Evolutionary conservation across 2,888 invertebrate species (phyloP), one percentile per base, ranked within the genome.

Genomic region (Entomobrya proxima): DNA sequence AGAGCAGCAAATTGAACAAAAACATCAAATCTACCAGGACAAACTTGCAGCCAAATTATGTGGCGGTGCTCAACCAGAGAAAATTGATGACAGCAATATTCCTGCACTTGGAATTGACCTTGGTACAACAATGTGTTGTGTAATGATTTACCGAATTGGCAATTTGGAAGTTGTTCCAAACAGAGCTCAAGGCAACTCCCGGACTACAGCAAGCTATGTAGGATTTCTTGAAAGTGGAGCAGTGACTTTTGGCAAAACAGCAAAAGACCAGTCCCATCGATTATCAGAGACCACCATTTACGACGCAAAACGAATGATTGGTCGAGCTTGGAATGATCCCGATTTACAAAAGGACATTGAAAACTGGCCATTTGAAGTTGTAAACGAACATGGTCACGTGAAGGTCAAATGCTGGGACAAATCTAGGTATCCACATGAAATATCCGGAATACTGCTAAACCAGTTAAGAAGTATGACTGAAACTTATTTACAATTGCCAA

Each of bases 201-300:
- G 58, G 0, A 86, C 86, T 0, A 67, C 58, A 61, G 83, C 87
- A 13, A 79, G 75, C 55, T 87, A 87, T 40, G 87, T 87, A 1
- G 47, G 61, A 11, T 85, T 83, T 47, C 40, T 40, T 9, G 3
- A 64, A 5, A 87, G 86, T 40, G 37, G 32, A 2, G 92, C 35
- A 91, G 92, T 72, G 0, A 32, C 32, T 2, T 85, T 87, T 0
- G 87, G 87, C 3, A 76, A 85, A 2, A 2, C 37, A 21, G 87
- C 87, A 1, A 85, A 87, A 40, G 64, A 52, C 0, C 69, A 75
- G 9, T 37, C 83, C 11, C 64, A 32, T 47, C 24, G 24, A 94
- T 96, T 97, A 91, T 96, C 96, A n/a, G 94, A 92, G 91, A 95
- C 96, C 91, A 96, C 96, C 6, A 95, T 96, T 0, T 96, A 96